phyloP scores from a whole-genome alignment of 2,888 invertebrate species.

The Lomographa bimaculata region DNA sequence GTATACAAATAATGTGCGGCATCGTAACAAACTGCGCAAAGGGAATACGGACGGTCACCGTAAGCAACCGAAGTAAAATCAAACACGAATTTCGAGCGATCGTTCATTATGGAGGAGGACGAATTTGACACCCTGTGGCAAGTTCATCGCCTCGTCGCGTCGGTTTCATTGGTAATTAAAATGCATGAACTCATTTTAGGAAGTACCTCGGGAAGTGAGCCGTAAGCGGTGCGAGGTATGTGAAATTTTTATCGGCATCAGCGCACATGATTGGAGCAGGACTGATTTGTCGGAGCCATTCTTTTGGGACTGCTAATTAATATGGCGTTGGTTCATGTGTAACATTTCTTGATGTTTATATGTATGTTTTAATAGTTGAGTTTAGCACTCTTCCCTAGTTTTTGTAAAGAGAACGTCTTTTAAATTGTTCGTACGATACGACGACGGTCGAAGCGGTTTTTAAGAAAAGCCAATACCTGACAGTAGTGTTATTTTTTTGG shows the following conservation, averaged over 20 bases:
- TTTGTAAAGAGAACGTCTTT: no score
- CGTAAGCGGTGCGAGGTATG: slow-evolving; percentile 13
- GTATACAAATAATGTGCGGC: slow-evolving; percentile 81
- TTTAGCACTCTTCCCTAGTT: no score
- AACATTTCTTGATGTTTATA: slow-evolving; percentile 3
- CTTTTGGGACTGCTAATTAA: slow-evolving; percentile 17
- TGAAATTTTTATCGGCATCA: slow-evolving; percentile 28
- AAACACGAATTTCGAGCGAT: slow-evolving; percentile 45
- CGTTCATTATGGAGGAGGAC: slow-evolving; percentile 9
- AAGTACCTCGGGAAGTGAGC: slow-evolving; percentile 20
- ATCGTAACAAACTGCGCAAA: slow-evolving; percentile 73
- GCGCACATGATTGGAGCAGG: slow-evolving; percentile 4
- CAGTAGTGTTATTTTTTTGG: no score
- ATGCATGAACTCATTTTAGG: slow-evolving; percentile 39
- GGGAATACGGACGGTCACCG: slow-evolving; percentile 63
- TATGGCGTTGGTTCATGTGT: neutral
- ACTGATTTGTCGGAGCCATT: slow-evolving; percentile 7
- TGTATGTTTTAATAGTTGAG: no score
- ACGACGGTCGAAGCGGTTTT: no score
- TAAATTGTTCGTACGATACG: no score
- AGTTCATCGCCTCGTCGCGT: slow-evolving; percentile 26
- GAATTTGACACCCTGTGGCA: slow-evolving; percentile 16
- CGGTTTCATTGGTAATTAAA: slow-evolving; percentile 39
- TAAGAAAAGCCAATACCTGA: no score
- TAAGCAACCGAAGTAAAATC: slow-evolving; percentile 58